Percentiles rank a stretch among this genome's conserved stretches.
These are phyloP conservation scores for Podargus strigoides DNA, from an alignment of 2,797 vertebrate genomes.

Conservation along the genomic window DNA sequence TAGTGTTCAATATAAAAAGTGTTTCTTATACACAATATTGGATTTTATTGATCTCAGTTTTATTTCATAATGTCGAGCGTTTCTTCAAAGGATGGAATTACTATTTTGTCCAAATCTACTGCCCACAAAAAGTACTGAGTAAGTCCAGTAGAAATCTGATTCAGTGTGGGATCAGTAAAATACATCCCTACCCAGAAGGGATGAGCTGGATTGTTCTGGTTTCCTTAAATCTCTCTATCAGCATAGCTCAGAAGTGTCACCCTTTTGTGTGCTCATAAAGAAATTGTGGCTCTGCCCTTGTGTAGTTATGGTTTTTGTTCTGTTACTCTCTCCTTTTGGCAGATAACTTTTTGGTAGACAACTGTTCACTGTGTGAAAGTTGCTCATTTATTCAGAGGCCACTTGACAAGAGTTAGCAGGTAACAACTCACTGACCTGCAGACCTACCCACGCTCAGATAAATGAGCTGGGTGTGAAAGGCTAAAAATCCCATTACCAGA, in stretches of 20 bases:
- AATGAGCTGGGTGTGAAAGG: constrained; percentile 46
- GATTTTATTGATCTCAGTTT: background rate
- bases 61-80: background rate
- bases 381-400: background rate
- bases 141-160: background rate
- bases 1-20: background rate
- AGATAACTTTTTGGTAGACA: background rate
- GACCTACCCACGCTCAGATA: constrained; percentile 49
- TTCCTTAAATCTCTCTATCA: background rate
- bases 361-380: background rate
- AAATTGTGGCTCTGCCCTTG: background rate
- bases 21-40: background rate
- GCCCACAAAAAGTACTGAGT: background rate
- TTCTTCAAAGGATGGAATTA: background rate
- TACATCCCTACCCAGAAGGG: background rate
- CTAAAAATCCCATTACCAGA: constrained; percentile 62
- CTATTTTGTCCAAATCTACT: background rate
- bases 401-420: background rate
- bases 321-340: background rate
- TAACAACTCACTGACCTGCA: constrained; percentile 57
- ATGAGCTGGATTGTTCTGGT: background rate
- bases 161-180: background rate
- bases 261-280: background rate
- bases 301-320: background rate
- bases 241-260: background rate